Evolutionary conservation across 2,888 invertebrate genomes (phyloP).

Genomic region (Drosophila tripunctata): DNA sequence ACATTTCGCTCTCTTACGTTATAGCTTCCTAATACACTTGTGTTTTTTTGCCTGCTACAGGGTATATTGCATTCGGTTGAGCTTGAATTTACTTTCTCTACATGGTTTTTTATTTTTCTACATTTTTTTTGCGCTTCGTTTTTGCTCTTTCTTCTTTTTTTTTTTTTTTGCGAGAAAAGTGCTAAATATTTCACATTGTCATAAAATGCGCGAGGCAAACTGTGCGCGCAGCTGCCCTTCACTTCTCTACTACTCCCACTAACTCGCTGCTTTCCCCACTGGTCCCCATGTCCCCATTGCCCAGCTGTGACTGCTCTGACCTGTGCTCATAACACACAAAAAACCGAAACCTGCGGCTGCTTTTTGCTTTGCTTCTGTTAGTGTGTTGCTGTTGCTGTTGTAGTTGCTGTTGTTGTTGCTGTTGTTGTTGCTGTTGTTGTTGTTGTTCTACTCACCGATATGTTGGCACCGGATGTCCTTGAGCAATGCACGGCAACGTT

Average conservation of each 20-base stretch:
- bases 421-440: background rate
- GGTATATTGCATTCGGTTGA: background rate
- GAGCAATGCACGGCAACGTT: slow-evolving; percentile 91
- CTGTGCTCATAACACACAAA: slow-evolving; percentile 1
- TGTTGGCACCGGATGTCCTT: slow-evolving; percentile 92
- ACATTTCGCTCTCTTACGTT: no score
- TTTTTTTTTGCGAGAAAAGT: slow-evolving; percentile 35
- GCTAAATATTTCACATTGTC: slow-evolving; percentile 77
- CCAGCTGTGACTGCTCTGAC: slow-evolving; percentile 1
- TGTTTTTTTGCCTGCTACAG: background rate
- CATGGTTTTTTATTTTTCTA: slow-evolving; percentile 6
- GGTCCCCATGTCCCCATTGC: background rate
- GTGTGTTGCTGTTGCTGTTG: background rate
- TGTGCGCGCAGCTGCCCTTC: slow-evolving; percentile 18
- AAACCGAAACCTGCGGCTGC: slow-evolving; percentile 21
- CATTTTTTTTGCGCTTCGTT: no score
- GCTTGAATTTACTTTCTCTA: background rate
- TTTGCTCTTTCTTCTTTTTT: no score
- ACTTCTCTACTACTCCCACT: no score
- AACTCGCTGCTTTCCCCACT: background rate
- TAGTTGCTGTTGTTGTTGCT: background rate
- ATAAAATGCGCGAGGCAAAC: slow-evolving; percentile 64
- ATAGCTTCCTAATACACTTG: background rate
- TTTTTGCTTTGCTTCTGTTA: background rate
- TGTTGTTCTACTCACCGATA: slow-evolving; percentile 87